These are phyloP conservation scores for Eupithecia pulchellata DNA, from an alignment of 2,888 invertebrate genomes.

Conservation along the genomic window DNA sequence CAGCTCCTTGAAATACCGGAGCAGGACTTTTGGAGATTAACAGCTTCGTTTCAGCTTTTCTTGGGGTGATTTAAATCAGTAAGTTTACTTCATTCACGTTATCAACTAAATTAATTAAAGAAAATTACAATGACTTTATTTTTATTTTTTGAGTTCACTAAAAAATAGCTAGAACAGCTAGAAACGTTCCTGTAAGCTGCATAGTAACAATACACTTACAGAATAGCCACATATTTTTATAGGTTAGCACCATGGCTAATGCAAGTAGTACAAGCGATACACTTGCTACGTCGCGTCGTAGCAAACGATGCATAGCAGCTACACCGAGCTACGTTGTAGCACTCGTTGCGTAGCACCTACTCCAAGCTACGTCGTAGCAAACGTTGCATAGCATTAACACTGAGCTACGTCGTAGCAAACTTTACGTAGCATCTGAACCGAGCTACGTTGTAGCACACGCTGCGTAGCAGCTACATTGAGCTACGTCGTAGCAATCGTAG, in stretches of 20 bases:
- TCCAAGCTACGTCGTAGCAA: not conserved
- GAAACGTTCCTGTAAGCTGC: not conserved
- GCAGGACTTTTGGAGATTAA: no score
- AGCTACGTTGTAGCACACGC: not conserved
- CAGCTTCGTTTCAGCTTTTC: no score
- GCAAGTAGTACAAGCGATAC: not conserved
- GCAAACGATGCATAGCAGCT: slow-evolving; percentile 40
- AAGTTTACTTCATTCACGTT: no score
- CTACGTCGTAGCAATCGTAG: not conserved
- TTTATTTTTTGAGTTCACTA: not conserved
- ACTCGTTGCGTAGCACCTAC: not conserved
- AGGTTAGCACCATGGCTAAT: no score
- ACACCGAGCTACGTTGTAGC: not conserved
- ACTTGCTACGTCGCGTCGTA: not conserved
- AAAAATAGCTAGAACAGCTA: not conserved
- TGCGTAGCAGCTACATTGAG: not conserved
- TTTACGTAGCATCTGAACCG: not conserved
- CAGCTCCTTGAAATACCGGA: no score
- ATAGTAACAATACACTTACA: not conserved
- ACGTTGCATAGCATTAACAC: not conserved
- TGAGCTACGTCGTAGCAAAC: not conserved
- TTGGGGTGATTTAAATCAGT: no score
- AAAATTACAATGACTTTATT: not conserved
- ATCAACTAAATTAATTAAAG: not conserved
- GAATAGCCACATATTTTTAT: not conserved